phyloP scores from a whole-genome alignment of 1,140 invertebrate species.

The Drosophila sp. region DNA sequence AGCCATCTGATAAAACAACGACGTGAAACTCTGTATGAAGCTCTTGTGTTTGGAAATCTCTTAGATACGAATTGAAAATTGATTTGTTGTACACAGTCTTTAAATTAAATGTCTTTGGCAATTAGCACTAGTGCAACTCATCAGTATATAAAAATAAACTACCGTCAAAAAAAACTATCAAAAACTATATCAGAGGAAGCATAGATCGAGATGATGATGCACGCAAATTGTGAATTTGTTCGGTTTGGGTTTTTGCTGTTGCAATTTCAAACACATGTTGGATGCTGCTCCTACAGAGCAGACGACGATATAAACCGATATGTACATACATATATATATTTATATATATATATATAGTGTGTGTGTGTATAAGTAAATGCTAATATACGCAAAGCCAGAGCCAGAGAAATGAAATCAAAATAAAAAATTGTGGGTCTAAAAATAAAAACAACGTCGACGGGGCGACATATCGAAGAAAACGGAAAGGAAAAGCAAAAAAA shows the following conservation, averaged over 20 bases:
- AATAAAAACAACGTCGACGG: slow-evolving; percentile 63
- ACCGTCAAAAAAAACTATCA: slow-evolving; percentile 23
- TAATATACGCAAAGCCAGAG: slow-evolving; percentile 51
- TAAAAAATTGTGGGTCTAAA: slow-evolving; percentile 70
- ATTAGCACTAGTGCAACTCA: slow-evolving; percentile 51
- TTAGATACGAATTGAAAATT: not conserved
- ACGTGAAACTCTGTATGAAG: too few species aligned
- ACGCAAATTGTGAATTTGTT: slow-evolving; percentile 34
- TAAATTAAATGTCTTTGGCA: slow-evolving; percentile 65
- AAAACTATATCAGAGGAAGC: not conserved
- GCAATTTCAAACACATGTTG: slow-evolving; percentile 77
- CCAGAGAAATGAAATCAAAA: slow-evolving; percentile 63
- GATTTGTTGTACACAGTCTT: slow-evolving; percentile 24
- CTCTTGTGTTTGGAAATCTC: not conserved
- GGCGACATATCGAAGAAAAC: slow-evolving; percentile 39
- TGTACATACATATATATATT: slow-evolving; percentile 18
- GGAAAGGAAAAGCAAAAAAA: slow-evolving; percentile 40
- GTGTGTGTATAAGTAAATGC: slow-evolving; percentile 65
- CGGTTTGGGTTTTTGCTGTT: slow-evolving; percentile 30
- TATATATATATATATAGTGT: slow-evolving; percentile 18
- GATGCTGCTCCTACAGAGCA: slow-evolving; percentile 36
- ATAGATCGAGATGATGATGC: slow-evolving; percentile 34
- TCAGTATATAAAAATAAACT: slow-evolving; percentile 49
- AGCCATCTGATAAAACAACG: too few species aligned
- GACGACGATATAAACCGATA: slow-evolving; percentile 22